These are phyloP conservation scores for Podarcis siculus DNA, from an alignment of 2,797 vertebrate genomes.

Conservation along the genomic window DNA sequence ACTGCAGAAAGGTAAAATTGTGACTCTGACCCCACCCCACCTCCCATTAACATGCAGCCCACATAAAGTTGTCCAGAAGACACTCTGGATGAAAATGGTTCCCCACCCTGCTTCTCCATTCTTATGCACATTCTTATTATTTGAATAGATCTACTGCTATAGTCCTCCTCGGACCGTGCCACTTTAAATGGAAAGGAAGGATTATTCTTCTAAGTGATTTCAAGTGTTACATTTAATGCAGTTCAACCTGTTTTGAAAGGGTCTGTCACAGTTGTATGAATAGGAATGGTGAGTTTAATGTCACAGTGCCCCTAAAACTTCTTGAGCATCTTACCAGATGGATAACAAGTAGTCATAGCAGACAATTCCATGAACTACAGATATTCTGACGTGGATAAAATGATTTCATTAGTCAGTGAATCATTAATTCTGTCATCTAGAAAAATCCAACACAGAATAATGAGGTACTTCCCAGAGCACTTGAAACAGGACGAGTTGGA, in stretches of 20 bases:
- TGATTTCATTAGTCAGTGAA: slow-evolving; percentile 36
- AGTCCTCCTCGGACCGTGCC: no score
- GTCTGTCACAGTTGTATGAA: neutral
- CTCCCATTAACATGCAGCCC: no score
- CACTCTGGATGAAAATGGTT: no score
- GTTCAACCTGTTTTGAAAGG: slow-evolving; percentile 1
- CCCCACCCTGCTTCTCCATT: no score
- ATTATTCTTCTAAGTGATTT: neutral
- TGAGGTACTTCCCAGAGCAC: slow-evolving; percentile 31
- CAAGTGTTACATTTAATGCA: neutral
- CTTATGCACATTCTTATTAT: no score
- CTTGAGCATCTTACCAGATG: slow-evolving; percentile 4
- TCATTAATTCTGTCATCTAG: slow-evolving; percentile 50
- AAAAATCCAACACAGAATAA: slow-evolving; percentile 21
- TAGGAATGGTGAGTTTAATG: slow-evolving; percentile 1
- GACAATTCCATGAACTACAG: slow-evolving; percentile 37
- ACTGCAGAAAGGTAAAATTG: no score
- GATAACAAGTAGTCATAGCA: slow-evolving; percentile 5
- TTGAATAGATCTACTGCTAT: no score
- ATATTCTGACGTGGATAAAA: slow-evolving; percentile 28
- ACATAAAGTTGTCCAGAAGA: no score
- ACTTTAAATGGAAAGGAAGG: neutral
- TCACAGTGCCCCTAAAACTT: neutral
- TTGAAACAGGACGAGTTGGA: slow-evolving; percentile 27
- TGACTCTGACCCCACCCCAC: no score